These are phyloP conservation scores for Busseola fusca DNA, from an alignment of 2,888 invertebrate species.

Conservation along the genomic window DNA sequence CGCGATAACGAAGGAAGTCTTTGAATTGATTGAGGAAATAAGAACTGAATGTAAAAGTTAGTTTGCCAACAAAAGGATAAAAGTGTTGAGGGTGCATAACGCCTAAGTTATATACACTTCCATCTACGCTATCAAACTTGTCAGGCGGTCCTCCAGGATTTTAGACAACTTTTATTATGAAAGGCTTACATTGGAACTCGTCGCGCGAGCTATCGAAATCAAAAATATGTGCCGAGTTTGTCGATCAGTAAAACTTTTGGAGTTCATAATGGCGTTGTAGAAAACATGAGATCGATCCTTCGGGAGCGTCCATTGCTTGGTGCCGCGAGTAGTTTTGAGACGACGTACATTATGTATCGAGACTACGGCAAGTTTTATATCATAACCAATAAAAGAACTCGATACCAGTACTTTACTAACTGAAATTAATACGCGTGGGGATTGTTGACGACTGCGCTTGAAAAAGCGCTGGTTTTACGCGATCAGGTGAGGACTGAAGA, in stretches of 20 bases:
- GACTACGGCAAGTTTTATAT: constrained; percentile 28
- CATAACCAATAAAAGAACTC: constrained; percentile 47
- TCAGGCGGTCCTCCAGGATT: not conserved
- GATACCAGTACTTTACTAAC: constrained; percentile 51
- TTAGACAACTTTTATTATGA: constrained; percentile 24
- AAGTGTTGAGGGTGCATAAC: not conserved
- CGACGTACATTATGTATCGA: constrained; percentile 13
- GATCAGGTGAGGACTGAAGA: constrained; percentile 21
- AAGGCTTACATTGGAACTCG: constrained; percentile 17
- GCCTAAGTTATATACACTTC: constrained; percentile 11
- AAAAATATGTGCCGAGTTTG: constrained; percentile 26
- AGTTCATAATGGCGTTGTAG: constrained; percentile 23
- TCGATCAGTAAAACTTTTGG: constrained; percentile 19
- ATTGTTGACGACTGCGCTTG: constrained; percentile 20
- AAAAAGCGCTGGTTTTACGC: constrained; percentile 19
- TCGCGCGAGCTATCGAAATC: constrained; percentile 19
- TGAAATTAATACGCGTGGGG: constrained; percentile 48
- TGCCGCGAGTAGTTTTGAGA: not conserved
- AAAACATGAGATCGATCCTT: constrained; percentile 17
- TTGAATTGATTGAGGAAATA: not conserved
- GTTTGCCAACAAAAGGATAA: not conserved
- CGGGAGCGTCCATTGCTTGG: not conserved
- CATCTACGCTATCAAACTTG: constrained; percentile 5
- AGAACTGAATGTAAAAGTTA: not conserved
- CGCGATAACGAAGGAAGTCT: not conserved